Percentiles rank a stretch among this genome's conserved stretches.
These are phyloP conservation scores for Drosophila infuscata DNA, from an alignment of 2,888 invertebrate genomes.

Conservation along the genomic window DNA sequence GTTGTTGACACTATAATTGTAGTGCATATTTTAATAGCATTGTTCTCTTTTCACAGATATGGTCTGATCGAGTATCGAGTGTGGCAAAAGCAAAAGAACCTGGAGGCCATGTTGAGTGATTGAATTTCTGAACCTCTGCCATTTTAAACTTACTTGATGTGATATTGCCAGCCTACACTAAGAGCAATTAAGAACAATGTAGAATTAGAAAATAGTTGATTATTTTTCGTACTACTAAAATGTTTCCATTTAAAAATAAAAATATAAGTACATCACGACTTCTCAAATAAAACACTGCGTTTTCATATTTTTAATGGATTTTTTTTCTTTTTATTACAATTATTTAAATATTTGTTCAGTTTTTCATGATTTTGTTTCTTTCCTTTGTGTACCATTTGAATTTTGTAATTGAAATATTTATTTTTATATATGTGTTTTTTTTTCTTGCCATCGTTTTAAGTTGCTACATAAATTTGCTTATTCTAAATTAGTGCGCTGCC, in stretches of 20 bases:
- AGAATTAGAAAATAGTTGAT: background rate
- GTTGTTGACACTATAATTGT: constrained; percentile 14
- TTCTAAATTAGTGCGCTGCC: constrained; percentile 63
- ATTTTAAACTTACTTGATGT: constrained; percentile 37
- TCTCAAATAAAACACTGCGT: constrained; percentile 10
- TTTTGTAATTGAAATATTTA: constrained; percentile 66
- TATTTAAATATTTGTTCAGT: constrained; percentile 78
- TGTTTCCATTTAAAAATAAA: background rate
- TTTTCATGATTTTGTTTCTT: constrained; percentile 53
- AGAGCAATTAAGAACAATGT: constrained; percentile 44
- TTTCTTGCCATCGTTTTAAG: constrained; percentile 55
- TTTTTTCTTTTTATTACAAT: constrained; percentile 78
- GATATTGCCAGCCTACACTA: constrained; percentile 55
- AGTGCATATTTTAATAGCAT: background rate
- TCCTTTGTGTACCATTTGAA: constrained; percentile 67
- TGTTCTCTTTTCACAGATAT: constrained; percentile 67
- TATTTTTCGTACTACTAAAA: background rate
- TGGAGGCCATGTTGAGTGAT: constrained; percentile 72
- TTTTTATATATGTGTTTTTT: constrained; percentile 36
- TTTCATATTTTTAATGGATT: constrained; percentile 58
- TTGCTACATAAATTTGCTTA: constrained; percentile 75
- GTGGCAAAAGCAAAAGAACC: constrained; percentile 74
- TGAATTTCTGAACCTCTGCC: constrained; percentile 6
- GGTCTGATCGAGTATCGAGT: constrained; percentile 82
- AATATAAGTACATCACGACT: background rate